These are phyloP conservation scores for Ptyas mucosa DNA, from an alignment of 2,113 vertebrate species.

Conservation along the genomic window DNA sequence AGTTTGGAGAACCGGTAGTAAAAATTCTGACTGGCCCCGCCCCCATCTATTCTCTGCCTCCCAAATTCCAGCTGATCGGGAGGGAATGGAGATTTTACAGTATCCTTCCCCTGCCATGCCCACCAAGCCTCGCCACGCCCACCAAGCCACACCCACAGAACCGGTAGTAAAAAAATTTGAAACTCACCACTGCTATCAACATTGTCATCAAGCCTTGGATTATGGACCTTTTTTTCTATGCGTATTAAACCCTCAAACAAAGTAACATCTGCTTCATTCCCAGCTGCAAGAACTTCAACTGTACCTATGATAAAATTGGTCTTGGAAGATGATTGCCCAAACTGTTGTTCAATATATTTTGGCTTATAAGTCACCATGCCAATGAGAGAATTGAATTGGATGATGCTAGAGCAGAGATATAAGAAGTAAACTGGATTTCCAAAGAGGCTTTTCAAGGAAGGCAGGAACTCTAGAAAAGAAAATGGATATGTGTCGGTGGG, in stretches of 20 bases:
- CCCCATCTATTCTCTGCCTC: too few relatives aligned
- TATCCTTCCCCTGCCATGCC: too few relatives aligned
- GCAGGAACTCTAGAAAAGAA: slow-evolving; percentile 81
- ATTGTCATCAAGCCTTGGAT: background rate
- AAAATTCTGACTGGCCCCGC: too few relatives aligned
- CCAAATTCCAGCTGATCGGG: too few relatives aligned
- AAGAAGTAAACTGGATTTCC: slow-evolving; percentile 83
- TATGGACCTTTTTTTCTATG: background rate
- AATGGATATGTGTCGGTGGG: background rate
- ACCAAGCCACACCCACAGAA: too few relatives aligned
- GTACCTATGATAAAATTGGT: slow-evolving; percentile 93
- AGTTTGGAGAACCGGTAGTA: too few relatives aligned
- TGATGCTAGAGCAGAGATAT: slow-evolving; percentile 81
- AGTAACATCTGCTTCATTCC: background rate
- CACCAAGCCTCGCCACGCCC: too few relatives aligned
- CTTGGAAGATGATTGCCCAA: slow-evolving; percentile 85
- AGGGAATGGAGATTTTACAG: too few relatives aligned
- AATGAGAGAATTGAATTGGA: slow-evolving; percentile 91
- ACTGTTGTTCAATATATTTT: slow-evolving; percentile 95
- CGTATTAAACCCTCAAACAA: background rate
- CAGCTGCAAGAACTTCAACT: slow-evolving; percentile 10
- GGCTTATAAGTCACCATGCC: slow-evolving; percentile 96
- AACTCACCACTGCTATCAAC: too few relatives aligned
- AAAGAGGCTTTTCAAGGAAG: slow-evolving; percentile 82
- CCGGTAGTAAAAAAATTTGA: too few relatives aligned